Evolutionary conservation across 1,140 invertebrate species (phyloP).

Genomic region (Macrotrachela quadricornifera): DNA sequence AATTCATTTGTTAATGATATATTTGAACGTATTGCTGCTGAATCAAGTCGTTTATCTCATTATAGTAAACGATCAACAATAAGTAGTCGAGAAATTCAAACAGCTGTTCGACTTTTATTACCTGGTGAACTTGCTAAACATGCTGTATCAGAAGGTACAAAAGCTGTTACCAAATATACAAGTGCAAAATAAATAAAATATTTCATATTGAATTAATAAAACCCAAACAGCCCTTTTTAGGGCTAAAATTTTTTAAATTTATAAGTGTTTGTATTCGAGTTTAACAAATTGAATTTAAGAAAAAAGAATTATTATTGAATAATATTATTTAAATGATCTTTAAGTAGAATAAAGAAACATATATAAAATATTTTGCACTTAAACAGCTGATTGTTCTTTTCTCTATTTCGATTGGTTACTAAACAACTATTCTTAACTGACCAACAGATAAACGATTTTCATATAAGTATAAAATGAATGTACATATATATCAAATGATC

Average conservation of each 20-base stretch:
- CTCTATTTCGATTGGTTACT: too few relatives aligned
- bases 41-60: slow-evolving; percentile 22
- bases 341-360: too few relatives aligned
- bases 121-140: slow-evolving; percentile 42
- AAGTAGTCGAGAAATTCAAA: slow-evolving; percentile 40
- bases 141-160: slow-evolving; percentile 38
- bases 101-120: slow-evolving; percentile 38
- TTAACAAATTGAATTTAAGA: too few relatives aligned
- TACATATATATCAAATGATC: too few relatives aligned
- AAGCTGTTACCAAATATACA: slow-evolving; percentile 39
- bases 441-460: too few relatives aligned
- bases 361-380: too few relatives aligned
- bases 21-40: slow-evolving; percentile 29
- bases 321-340: too few relatives aligned
- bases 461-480: too few relatives aligned
- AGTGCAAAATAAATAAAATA: slow-evolving; percentile 30
- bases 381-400: too few relatives aligned
- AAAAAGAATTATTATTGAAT: too few relatives aligned
- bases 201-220: neutral
- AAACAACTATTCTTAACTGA: too few relatives aligned
- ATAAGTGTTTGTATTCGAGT: neutral
- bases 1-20: slow-evolving; percentile 31
- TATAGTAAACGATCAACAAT: slow-evolving; percentile 31
- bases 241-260: neutral
- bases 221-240: too few relatives aligned